Base-by-base conservation (phyloP, 2,888 invertebrate genomes). In the Machimus atricapillus region DNA sequence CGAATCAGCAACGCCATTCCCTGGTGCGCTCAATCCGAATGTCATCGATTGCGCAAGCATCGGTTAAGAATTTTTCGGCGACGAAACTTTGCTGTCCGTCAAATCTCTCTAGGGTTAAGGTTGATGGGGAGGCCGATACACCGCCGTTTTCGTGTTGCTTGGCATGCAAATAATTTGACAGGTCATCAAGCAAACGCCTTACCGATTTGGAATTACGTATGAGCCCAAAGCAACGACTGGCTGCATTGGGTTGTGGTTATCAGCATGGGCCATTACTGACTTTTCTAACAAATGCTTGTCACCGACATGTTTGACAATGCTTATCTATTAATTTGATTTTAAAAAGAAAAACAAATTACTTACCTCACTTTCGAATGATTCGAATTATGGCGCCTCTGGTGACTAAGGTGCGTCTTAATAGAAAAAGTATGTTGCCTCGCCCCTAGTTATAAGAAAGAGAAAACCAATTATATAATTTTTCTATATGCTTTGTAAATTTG, bases 281-380 rank as follows among this genome's bases (percentile, higher is more conserved):
- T 52, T n/a, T 7, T 52, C n/a, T 43, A 85, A 85, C 73, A 74
- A 85, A 73, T 85, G 85, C 74, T 85, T 66, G 73, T 74, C 74
- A 85, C 73, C 74, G 73, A 40, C 73, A 58, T 83, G 58, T 83
- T 73, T 83, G 83, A 83, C 83, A 83, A 40, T n/a, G 7, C 85
- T 85, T 85, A 85, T 85, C 85, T 40, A 12, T 74, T 43, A 27
- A 43, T 74, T 85, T 40, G 27, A 23, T 40, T 85, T 37, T 85
- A 74, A n/a, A 73, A 43, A 66, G 73, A 31, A 74, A 19, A 34
- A 58, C 31, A 12, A 23, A 58, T 58, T 16, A 82, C 43, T 58
- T 16, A 82, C 43, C n/a, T 82, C 19, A 34, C 34, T 82, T 82
- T 52, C 19, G 37, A 19, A 52, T 40, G 19, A 6, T 81, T 23